Evolutionary conservation across 2,797 vertebrate genomes (phyloP), one percentile per base, ranked within the genome.

Genomic region (Staurois parvus): DNA sequence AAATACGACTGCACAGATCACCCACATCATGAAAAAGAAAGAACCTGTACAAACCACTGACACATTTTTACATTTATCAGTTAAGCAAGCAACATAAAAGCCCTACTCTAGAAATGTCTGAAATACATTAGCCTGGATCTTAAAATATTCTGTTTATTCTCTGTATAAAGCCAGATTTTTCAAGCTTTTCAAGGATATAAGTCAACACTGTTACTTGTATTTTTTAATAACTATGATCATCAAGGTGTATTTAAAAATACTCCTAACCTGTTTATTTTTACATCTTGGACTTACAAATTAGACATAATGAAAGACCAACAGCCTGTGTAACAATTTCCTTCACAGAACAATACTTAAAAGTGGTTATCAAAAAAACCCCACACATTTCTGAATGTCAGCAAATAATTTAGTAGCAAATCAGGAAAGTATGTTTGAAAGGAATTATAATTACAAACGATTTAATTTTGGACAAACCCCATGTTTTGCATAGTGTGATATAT

Each of bases 41-140:
- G 34, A 70, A 45, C 12, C 24, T 80, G 40, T 81, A 67, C 4
- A n/a, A 62, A 30, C 42, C 11, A 45, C 12, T 45, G 42, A 9
- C 42, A 70, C 48, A 32, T 72, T 77, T 32, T 28, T 26, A 34
- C 21, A 81, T 75, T 56, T 76, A 86, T 76, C 78, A 70, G 56
- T 62, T 34, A 76, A 17, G 19, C 73, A 70, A 76, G 59, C 28
- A 9, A 48, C 29, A 78, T 30, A 62, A 68, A 59, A 59, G 68
- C 10, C 9, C 1, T n/a, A 42, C 3, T 21, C 5, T n/a, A 72
- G 32, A 34, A 30, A 37, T 66, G 68, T 79, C 70, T 21, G 42
- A 28, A 74, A 74, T 21, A 52, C 24, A 37, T 40, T 32, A 34
- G 28, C 8, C 70, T 70, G 28, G n/a, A 28, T 24, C 34, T 32